Evolutionary conservation across 2,888 invertebrate species (phyloP).

Genomic region (Eupithecia abbreviata): DNA sequence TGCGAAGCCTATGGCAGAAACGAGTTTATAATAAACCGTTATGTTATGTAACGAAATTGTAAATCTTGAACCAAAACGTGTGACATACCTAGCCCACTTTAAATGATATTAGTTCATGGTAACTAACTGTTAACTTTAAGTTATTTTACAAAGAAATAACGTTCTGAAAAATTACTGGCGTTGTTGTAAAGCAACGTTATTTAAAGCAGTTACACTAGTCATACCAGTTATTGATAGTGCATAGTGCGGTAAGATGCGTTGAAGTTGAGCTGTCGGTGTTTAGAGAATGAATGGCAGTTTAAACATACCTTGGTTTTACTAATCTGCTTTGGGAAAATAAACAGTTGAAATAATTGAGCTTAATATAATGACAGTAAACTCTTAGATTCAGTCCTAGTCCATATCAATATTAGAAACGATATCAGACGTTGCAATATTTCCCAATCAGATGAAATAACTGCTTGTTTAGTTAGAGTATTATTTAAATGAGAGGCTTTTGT

Average conservation of each 20-base stretch:
- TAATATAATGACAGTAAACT: neutral
- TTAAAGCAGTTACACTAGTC: neutral
- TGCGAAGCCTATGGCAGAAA: neutral
- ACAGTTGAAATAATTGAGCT: neutral
- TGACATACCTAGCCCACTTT: no score
- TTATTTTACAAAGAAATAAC: neutral
- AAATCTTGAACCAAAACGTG: no score
- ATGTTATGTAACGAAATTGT: neutral
- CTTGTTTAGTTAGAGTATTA: constrained; percentile 49
- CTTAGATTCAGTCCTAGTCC: neutral
- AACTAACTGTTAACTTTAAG: no score
- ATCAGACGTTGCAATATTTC: constrained; percentile 41
- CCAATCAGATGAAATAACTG: constrained; percentile 54
- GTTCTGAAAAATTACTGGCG: neutral
- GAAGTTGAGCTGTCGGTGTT: constrained; percentile 50
- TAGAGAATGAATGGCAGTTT: constrained; percentile 54
- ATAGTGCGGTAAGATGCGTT: constrained; percentile 46
- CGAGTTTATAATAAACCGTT: neutral
- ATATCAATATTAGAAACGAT: neutral
- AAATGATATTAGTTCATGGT: no score
- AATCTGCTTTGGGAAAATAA: constrained; percentile 34
- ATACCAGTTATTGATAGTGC: neutral
- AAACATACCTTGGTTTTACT: constrained; percentile 35
- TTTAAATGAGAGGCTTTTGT: constrained; percentile 50
- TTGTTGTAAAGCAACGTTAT: neutral